phyloP scores from a whole-genome alignment of 2,113 vertebrate genomes.

The Zootoca vivipara region DNA sequence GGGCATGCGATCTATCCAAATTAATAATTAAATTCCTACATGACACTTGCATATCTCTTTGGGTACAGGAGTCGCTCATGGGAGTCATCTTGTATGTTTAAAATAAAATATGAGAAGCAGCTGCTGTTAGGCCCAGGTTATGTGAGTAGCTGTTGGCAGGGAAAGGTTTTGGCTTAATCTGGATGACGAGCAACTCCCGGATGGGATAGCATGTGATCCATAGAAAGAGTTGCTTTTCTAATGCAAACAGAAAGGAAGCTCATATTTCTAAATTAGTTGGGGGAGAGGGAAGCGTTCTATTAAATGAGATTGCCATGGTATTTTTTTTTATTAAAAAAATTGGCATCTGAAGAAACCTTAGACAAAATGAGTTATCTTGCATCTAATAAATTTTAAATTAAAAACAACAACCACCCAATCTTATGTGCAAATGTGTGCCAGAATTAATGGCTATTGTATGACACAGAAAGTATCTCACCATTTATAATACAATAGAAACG shows the following conservation, averaged over 20 bases:
- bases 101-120: conserved; percentile 23
- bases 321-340: neutral
- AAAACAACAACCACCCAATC: conserved; percentile 46
- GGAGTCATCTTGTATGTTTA: conserved; percentile 17
- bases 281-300: conserved; percentile 3
- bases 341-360: conserved; percentile 30
- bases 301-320: conserved; percentile 13
- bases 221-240: neutral
- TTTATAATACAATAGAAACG: conserved; percentile 66
- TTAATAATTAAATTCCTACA: conserved; percentile 27
- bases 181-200: neutral
- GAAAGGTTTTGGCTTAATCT: conserved; percentile 9
- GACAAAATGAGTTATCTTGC: conserved; percentile 23
- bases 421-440: conserved; percentile 31
- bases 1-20: conserved; percentile 13
- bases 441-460: conserved; percentile 58
- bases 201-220: neutral
- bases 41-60: conserved; percentile 13
- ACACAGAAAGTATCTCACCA: conserved; percentile 56
- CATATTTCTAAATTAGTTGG: conserved; percentile 1
- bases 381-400: conserved; percentile 63
- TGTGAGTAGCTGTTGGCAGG: conserved; percentile 23
- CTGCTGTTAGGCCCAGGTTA: conserved; percentile 27
- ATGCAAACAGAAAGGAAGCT: neutral
- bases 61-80: neutral